phyloP scores from a whole-genome alignment of 2,797 vertebrate genomes.

The Nasua narica region DNA sequence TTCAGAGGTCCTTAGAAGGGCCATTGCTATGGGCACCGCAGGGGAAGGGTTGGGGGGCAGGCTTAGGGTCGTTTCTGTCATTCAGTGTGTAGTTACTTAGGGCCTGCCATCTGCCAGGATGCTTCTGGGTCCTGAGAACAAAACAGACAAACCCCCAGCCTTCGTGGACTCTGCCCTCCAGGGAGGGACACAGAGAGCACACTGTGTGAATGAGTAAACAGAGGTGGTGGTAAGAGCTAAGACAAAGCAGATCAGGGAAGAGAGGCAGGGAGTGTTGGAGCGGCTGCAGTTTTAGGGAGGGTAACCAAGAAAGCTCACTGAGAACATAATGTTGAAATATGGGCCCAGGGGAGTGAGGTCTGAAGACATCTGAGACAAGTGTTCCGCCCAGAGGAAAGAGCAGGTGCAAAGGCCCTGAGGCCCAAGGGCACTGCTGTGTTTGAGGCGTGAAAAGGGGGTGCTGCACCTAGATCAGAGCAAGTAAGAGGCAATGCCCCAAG shows the following conservation, averaged over 20 bases:
- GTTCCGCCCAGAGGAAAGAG: not conserved
- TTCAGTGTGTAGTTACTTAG: not conserved
- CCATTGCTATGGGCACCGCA: rapidly evolving
- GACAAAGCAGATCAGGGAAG: not conserved
- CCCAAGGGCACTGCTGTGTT: too few species aligned
- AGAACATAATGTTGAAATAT: not conserved
- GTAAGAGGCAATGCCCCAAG: too few species aligned
- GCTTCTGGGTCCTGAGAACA: not conserved
- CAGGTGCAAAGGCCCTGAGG: not conserved
- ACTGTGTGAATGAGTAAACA: not conserved
- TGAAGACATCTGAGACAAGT: not conserved
- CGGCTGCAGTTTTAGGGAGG: not conserved
- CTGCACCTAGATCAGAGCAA: not conserved
- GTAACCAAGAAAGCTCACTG: not conserved
- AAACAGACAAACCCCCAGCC: not conserved
- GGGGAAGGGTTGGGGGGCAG: not conserved
- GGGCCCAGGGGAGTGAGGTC: not conserved
- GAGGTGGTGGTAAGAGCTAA: not conserved
- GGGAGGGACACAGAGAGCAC: not conserved
- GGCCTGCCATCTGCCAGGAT: not conserved
- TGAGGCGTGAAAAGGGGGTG: not conserved
- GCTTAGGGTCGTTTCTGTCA: not conserved
- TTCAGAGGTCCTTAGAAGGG: not conserved
- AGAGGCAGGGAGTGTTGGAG: not conserved
- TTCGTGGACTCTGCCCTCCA: not conserved